phyloP scores from a whole-genome alignment of 2,888 invertebrate genomes.

The Notocelia uddmanniana region DNA sequence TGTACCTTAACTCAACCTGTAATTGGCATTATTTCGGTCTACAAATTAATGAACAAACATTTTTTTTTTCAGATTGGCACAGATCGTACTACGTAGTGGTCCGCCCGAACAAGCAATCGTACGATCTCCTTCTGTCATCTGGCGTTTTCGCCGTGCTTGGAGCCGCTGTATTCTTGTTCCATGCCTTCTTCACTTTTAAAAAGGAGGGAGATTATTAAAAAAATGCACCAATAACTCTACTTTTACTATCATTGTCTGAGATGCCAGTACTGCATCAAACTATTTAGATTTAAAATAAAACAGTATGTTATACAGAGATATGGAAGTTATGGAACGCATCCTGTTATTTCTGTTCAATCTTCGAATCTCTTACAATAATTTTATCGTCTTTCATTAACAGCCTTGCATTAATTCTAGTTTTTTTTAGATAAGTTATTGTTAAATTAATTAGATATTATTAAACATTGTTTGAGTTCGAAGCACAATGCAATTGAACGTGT shows the following conservation, averaged over 20 bases:
- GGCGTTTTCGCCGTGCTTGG: slow-evolving; percentile 88
- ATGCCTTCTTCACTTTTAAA: slow-evolving; percentile 87
- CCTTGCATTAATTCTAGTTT: slow-evolving; percentile 16
- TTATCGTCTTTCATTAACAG: slow-evolving; percentile 30
- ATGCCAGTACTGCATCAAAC: slow-evolving; percentile 23
- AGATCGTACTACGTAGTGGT: slow-evolving; percentile 80
- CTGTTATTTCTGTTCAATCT: slow-evolving; percentile 14
- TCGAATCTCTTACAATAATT: slow-evolving; percentile 33
- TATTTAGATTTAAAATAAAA: background rate
- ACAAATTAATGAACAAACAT: slow-evolving; percentile 5
- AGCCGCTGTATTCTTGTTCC: slow-evolving; percentile 86
- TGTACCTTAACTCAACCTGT: background rate
- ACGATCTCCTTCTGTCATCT: slow-evolving; percentile 88
- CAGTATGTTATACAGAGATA: slow-evolving; percentile 8
- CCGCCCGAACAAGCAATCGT: slow-evolving; percentile 88
- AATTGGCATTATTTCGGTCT: background rate
- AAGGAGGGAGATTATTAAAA: slow-evolving; percentile 81
- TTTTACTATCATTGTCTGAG: slow-evolving; percentile 11
- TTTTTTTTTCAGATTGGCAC: slow-evolving; percentile 76
- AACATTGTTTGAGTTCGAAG: slow-evolving; percentile 1
- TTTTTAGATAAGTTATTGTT: background rate
- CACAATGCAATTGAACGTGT: slow-evolving; percentile 17
- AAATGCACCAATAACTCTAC: background rate
- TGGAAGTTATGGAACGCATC: slow-evolving; percentile 18
- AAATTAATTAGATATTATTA: background rate